Evolutionary conservation across 2,797 vertebrate species (phyloP).

Genomic region (Huso huso): DNA sequence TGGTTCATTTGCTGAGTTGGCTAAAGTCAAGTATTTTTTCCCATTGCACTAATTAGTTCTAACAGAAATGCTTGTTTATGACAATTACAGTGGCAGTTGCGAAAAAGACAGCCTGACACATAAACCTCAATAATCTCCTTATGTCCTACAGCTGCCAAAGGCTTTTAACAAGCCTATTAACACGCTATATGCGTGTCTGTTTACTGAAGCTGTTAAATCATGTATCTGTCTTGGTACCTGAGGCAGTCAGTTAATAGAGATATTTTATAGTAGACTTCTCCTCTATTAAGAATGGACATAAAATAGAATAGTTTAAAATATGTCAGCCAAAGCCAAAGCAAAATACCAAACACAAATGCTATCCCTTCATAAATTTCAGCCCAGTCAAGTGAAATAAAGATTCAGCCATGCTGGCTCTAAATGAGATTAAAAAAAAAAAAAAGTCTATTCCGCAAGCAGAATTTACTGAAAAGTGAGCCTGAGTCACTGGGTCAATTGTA

Average conservation of each 20-base stretch:
- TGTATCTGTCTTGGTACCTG: slow-evolving; percentile 37
- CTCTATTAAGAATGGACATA: slow-evolving; percentile 47
- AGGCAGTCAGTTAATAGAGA: slow-evolving; percentile 52
- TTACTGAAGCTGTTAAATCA: slow-evolving; percentile 37
- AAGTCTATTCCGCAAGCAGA: not conserved
- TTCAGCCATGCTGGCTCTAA: not conserved
- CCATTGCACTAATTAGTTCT: slow-evolving; percentile 39
- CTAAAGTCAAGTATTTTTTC: slow-evolving; percentile 27
- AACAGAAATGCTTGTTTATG: slow-evolving; percentile 31
- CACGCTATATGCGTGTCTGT: slow-evolving; percentile 35
- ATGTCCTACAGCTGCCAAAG: slow-evolving; percentile 38
- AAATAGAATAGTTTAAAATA: slow-evolving; percentile 51
- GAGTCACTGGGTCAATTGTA: no score
- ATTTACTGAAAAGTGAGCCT: no score
- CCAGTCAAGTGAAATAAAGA: slow-evolving; percentile 20
- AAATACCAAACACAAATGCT: slow-evolving; percentile 36
- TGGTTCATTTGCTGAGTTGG: slow-evolving; percentile 2
- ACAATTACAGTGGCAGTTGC: slow-evolving; percentile 38
- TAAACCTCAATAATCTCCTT: slow-evolving; percentile 42
- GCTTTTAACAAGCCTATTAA: slow-evolving; percentile 43
- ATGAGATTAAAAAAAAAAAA: not conserved
- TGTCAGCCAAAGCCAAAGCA: slow-evolving; percentile 48
- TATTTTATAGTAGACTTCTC: slow-evolving; percentile 40
- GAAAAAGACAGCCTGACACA: slow-evolving; percentile 44
- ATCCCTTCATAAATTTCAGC: slow-evolving; percentile 30